A percentile compares a stretch with the other conserved stretches of the same genome.
phyloP scores from a whole-genome alignment of 2,888 invertebrate species.

The Colletes collaris region DNA sequence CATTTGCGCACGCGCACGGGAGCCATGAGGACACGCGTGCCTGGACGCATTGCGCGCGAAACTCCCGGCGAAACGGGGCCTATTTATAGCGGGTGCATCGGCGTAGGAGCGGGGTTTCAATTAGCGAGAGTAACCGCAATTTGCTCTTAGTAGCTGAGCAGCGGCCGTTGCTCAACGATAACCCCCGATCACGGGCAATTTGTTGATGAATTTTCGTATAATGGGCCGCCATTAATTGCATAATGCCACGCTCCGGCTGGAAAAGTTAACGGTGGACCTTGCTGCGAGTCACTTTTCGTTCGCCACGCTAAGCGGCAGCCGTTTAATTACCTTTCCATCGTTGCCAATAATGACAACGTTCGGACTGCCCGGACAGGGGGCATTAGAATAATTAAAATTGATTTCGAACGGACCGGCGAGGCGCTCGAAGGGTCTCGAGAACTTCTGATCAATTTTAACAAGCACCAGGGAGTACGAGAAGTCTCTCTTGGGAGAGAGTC shows the following conservation, averaged over 20 bases:
- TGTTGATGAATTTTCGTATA: slow-evolving; percentile 60
- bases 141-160: slow-evolving; percentile 55
- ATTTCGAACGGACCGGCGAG: slow-evolving; percentile 3
- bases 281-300: slow-evolving; percentile 23
- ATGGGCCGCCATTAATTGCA: slow-evolving; percentile 47
- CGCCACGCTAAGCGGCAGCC: slow-evolving; percentile 6
- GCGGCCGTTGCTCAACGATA: slow-evolving; percentile 39
- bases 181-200: slow-evolving; percentile 52
- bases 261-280: slow-evolving; percentile 40
- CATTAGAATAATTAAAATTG: slow-evolving; percentile 50
- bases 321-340: slow-evolving; percentile 39
- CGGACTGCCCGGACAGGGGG: not conserved
- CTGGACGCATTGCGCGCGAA: slow-evolving; percentile 63
- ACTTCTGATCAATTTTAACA: not conserved
- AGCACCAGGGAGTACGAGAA: not conserved
- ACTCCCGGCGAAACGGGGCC: slow-evolving; percentile 59
- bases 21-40: slow-evolving; percentile 54
- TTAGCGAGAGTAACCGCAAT: slow-evolving; percentile 64
- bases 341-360: slow-evolving; percentile 23
- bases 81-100: slow-evolving; percentile 67
- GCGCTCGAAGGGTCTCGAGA: not conserved
- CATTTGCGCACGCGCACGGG: slow-evolving; percentile 24
- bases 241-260: slow-evolving; percentile 45
- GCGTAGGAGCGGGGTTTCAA: slow-evolving; percentile 57
- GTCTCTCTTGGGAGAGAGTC: too few species aligned